phyloP scores from a whole-genome alignment of 64 coral and sea anemone genomes.

The Platygyra sinensis region DNA sequence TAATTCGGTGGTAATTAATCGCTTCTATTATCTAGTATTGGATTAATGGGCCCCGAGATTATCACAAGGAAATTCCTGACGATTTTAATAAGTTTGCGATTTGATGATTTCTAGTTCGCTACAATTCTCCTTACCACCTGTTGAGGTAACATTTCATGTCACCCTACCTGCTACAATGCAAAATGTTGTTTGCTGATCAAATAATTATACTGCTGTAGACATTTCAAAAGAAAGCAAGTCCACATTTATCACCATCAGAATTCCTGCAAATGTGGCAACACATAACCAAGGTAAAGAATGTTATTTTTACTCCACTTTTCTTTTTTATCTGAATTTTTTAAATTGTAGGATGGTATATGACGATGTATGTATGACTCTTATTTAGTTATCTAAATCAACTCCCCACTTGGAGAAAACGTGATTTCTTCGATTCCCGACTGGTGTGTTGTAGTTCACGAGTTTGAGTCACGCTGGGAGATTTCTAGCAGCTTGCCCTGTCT shows the following conservation, averaged over 20 bases:
- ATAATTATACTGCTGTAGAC: background rate
- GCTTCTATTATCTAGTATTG: background rate
- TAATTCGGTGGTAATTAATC: background rate
- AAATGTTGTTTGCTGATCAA: background rate
- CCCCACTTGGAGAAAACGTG: too few species aligned
- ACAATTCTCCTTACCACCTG: constrained; percentile 9
- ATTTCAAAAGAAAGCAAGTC: constrained; percentile 16
- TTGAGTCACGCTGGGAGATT: too few species aligned
- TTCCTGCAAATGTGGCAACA: background rate
- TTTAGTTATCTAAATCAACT: too few species aligned
- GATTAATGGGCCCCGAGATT: background rate
- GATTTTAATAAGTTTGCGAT: background rate
- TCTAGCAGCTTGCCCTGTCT: too few species aligned
- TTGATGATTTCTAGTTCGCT: background rate
- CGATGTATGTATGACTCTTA: too few species aligned
- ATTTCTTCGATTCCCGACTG: too few species aligned
- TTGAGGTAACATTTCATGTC: background rate
- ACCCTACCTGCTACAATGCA: background rate
- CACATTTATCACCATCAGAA: constrained; percentile 14
- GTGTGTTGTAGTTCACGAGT: too few species aligned
- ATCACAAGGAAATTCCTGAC: background rate
- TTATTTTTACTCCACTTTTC: background rate
- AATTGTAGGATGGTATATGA: background rate
- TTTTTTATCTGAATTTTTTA: background rate
- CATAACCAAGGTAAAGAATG: constrained; percentile 16